Conservation (phyloP, 2,113 vertebrate genomes). For the Danionella cerebrum region DNA sequence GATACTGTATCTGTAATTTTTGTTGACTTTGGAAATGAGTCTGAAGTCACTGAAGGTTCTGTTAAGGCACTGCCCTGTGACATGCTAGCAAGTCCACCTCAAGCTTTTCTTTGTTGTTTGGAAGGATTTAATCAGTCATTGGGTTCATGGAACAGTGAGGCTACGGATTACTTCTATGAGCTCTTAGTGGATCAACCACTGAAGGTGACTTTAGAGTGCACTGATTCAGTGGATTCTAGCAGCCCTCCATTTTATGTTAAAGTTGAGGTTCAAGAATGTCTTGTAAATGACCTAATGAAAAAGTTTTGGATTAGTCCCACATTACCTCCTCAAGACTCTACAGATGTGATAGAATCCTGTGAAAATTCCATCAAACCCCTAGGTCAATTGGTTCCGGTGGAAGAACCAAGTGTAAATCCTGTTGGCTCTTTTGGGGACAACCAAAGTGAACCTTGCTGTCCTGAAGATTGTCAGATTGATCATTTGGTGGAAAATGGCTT, state of each 20-base stretch:
- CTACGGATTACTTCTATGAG: conserved; percentile 59
- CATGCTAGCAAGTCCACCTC: conserved; percentile 61
- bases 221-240: conserved; percentile 22
- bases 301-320: conserved; percentile 54
- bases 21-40: conserved; percentile 79
- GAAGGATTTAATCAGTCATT: conserved; percentile 65
- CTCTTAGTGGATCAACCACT: conserved; percentile 63
- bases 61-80: conserved; percentile 61
- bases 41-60: conserved; percentile 49
- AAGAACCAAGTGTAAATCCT: neutral
- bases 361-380: neutral
- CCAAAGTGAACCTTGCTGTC: neutral
- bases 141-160: conserved; percentile 66
- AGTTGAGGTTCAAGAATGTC: conserved; percentile 52
- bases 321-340: neutral
- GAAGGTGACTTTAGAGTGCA: conserved; percentile 60
- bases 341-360: neutral
- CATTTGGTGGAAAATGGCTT: neutral
- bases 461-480: neutral
- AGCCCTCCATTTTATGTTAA: conserved; percentile 65
- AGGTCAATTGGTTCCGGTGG: neutral
- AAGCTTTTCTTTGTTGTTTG: conserved; percentile 79
- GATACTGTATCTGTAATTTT: conserved; percentile 59
- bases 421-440: neutral
- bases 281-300: conserved; percentile 66